Evolutionary conservation across 2,888 invertebrate species (phyloP).

Genomic region (Pachymerium ferrugineum): DNA sequence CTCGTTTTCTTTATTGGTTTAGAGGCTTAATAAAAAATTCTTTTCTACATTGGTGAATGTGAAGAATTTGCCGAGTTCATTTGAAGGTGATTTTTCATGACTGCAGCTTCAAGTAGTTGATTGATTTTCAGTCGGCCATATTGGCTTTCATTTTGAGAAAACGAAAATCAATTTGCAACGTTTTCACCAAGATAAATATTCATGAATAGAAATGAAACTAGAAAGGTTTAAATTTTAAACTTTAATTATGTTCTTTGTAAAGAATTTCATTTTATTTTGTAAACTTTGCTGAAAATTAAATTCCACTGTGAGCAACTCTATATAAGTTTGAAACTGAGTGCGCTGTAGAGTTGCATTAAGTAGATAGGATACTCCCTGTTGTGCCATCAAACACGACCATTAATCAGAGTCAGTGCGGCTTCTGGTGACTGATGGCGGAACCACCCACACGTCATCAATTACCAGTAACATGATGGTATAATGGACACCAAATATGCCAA

Average conservation of each 20-base stretch:
- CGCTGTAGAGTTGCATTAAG: not conserved
- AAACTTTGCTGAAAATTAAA: not conserved
- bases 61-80: constrained; percentile 2
- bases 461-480: not conserved
- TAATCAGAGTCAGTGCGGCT: not conserved
- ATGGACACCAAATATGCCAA: not conserved
- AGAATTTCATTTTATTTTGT: not conserved
- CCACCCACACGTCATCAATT: not conserved
- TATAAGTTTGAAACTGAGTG: not conserved
- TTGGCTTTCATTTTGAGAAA: not conserved
- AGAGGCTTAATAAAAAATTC: not conserved
- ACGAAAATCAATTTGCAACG: too few relatives aligned
- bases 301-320: too few relatives aligned
- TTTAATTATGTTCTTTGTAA: not conserved
- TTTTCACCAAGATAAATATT: too few relatives aligned
- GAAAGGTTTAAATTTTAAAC: too few relatives aligned
- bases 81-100: constrained; percentile 7
- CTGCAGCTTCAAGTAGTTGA: not conserved
- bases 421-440: not conserved
- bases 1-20: not conserved
- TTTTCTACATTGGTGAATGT: not conserved
- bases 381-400: not conserved
- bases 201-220: too few relatives aligned
- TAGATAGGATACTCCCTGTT: not conserved
- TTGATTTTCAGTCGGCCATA: not conserved